These are phyloP conservation scores for Epicauta chinensis DNA, from an alignment of 1,140 invertebrate species.

Conservation along the genomic window DNA sequence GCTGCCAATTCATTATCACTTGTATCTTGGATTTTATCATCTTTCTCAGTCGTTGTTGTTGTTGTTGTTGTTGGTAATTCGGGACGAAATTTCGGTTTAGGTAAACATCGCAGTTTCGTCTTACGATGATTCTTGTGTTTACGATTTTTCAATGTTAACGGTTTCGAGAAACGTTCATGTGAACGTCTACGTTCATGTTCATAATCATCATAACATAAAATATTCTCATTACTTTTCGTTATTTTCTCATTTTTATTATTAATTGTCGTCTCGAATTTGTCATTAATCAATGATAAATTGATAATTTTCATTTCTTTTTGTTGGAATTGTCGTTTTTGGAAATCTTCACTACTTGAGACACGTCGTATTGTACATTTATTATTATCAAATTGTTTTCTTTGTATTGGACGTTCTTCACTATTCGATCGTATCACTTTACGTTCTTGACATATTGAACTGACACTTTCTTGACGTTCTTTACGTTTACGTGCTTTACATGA, in stretches of 20 bases:
- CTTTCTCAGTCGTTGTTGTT: constrained; percentile 6
- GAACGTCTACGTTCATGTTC: constrained; percentile 43
- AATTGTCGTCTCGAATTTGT: neutral
- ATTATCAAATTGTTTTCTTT: constrained; percentile 40
- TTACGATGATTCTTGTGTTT: constrained; percentile 33
- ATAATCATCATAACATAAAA: constrained; percentile 31
- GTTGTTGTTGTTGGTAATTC: too few species aligned
- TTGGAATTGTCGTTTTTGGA: constrained; percentile 47
- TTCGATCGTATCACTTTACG: constrained; percentile 70
- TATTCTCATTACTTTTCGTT: constrained; percentile 13
- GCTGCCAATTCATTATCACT: constrained; percentile 3
- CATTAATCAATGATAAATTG: constrained; percentile 5
- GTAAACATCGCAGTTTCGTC: constrained; percentile 30
- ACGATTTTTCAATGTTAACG: constrained; percentile 44
- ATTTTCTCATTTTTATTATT: constrained; percentile 16
- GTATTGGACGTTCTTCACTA: constrained; percentile 56
- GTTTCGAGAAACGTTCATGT: constrained; percentile 52
- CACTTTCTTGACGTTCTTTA: constrained; percentile 67
- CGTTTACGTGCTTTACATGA: constrained; percentile 54
- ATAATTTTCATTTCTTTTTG: constrained; percentile 3
- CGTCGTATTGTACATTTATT: constrained; percentile 49
- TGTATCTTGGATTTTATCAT: constrained; percentile 11
- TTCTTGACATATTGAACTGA: constrained; percentile 57
- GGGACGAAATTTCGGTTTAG: constrained; percentile 28
- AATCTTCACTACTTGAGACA: constrained; percentile 60